phyloP scores from a whole-genome alignment of 2,113 vertebrate genomes.

The Brachyhypopomus occidentalis region DNA sequence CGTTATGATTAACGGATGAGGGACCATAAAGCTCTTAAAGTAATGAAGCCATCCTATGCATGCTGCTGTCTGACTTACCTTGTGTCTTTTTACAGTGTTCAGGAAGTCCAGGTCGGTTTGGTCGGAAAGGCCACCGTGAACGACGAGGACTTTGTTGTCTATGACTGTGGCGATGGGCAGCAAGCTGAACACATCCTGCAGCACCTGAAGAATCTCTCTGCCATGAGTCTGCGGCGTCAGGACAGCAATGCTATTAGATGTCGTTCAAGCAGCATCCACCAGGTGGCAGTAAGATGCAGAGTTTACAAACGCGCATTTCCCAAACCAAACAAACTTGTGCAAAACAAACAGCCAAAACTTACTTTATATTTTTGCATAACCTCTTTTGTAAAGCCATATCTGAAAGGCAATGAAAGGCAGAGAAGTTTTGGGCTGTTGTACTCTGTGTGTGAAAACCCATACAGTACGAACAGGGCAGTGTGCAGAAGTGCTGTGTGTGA shows the following conservation, averaged over 20 bases:
- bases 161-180: constrained; percentile 90
- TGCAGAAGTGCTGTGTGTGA: neutral
- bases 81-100: constrained; percentile 80
- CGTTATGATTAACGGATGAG: too few relatives aligned
- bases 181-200: constrained; percentile 90
- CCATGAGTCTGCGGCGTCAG: constrained; percentile 78
- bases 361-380: constrained; percentile 94
- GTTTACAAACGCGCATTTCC: neutral
- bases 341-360: constrained; percentile 44
- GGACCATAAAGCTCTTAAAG: too few relatives aligned
- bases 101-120: constrained; percentile 88
- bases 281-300: constrained; percentile 20
- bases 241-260: neutral
- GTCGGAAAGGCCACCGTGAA: constrained; percentile 94
- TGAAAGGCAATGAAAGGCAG: constrained; percentile 66
- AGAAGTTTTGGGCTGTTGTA: neutral
- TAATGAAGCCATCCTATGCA: too few relatives aligned
- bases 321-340: neutral
- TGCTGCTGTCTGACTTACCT: constrained; percentile 68
- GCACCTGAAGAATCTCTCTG: constrained; percentile 80
- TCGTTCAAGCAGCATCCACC: neutral
- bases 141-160: constrained; percentile 87
- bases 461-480: neutral
- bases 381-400: constrained; percentile 96
- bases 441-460: neutral